Evolutionary conservation across 1,140 invertebrate genomes (phyloP).

Genomic region (Lamellibrachia luymesi): DNA sequence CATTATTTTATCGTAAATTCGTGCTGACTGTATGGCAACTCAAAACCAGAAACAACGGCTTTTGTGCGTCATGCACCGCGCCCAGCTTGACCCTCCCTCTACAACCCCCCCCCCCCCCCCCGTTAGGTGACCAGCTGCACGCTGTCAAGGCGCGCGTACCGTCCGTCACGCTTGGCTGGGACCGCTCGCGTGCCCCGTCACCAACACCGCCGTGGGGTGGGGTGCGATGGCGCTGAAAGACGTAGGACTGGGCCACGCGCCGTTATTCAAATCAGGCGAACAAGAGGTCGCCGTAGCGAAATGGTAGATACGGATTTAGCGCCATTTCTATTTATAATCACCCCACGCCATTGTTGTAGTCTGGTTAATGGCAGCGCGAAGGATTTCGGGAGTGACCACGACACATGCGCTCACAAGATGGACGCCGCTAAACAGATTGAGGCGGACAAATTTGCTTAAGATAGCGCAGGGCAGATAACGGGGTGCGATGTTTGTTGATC

Average conservation of each 20-base stretch:
- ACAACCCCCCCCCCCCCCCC: background rate
- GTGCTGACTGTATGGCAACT: background rate
- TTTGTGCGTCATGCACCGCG: background rate
- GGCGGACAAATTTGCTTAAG: background rate
- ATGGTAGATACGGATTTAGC: background rate
- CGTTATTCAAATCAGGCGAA: background rate
- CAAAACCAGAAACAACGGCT: background rate
- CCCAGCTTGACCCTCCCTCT: too few relatives aligned
- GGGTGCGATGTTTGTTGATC: background rate
- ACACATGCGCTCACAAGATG: background rate
- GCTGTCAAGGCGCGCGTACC: background rate
- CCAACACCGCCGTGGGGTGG: background rate
- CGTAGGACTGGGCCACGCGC: background rate
- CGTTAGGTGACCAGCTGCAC: background rate
- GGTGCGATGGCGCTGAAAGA: background rate
- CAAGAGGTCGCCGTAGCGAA: background rate
- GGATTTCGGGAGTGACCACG: background rate
- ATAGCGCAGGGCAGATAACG: background rate
- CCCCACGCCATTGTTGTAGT: background rate
- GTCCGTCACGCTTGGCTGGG: background rate
- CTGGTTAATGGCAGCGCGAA: background rate
- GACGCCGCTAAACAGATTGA: background rate
- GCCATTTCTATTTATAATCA: background rate
- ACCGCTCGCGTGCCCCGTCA: background rate
- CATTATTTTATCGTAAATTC: background rate